phyloP scores from a whole-genome alignment of 2,888 invertebrate genomes.

The Liposcelis brunnea region DNA sequence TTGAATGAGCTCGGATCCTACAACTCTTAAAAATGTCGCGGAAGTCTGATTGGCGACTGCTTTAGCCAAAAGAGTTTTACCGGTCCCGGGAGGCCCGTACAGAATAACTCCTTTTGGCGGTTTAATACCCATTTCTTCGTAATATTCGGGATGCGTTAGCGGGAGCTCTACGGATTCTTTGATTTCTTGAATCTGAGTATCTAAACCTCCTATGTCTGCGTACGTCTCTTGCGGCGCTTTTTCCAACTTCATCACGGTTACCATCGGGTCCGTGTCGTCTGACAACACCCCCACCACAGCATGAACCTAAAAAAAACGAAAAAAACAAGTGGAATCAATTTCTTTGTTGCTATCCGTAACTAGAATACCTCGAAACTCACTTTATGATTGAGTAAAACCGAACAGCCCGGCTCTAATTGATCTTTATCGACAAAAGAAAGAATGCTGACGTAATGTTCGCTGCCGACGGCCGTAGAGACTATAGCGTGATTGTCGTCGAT shows the following conservation, averaged over 20 bases:
- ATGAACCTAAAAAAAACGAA: conserved; percentile 48
- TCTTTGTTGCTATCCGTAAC: neutral
- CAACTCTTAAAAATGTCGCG: conserved; percentile 94
- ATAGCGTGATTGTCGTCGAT: conserved; percentile 99
- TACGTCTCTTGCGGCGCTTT: conserved; percentile 99
- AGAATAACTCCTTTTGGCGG: conserved; percentile 98
- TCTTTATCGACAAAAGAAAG: conserved; percentile 99
- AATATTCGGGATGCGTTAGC: conserved; percentile 97
- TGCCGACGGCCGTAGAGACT: conserved; percentile 96
- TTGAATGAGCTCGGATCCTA: conserved; percentile 98
- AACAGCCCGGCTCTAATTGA: conserved; percentile 96
- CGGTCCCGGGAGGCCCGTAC: conserved; percentile 96
- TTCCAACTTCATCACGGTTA: conserved; percentile 98
- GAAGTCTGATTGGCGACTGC: conserved; percentile 99
- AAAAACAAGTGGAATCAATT: too few relatives aligned
- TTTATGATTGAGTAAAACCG: conserved; percentile 95
- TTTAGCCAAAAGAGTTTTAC: conserved; percentile 93
- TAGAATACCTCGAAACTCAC: conserved; percentile 24
- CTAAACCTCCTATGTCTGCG: conserved; percentile 94
- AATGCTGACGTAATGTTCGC: conserved; percentile 98
- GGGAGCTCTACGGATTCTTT: conserved; percentile 98
- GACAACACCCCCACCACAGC: conserved; percentile 98
- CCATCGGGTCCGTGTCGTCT: conserved; percentile 99
- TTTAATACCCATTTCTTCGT: conserved; percentile 99
- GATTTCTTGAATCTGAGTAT: conserved; percentile 94